Percentiles rank a stretch among this genome's conserved stretches.
These are phyloP conservation scores for Rhinatrema bivittatum DNA, from an alignment of 2,797 vertebrate genomes.

Conservation along the genomic window DNA sequence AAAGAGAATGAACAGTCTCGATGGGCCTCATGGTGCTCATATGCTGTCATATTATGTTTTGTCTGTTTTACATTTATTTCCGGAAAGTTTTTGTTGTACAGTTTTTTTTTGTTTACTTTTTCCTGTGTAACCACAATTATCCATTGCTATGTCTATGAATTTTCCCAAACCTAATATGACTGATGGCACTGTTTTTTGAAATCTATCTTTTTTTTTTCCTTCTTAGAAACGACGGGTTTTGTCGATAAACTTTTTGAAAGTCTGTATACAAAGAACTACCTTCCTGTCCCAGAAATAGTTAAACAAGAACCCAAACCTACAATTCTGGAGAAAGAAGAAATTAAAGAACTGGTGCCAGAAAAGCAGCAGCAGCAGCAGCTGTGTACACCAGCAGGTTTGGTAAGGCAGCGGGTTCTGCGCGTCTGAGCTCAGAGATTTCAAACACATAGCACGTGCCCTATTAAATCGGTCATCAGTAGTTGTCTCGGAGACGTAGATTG, in stretches of 20 bases:
- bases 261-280: conserved; percentile 88
- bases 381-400: background rate
- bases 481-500: too few species aligned
- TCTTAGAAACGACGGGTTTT: conserved; percentile 89
- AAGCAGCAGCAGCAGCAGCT: background rate
- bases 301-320: conserved; percentile 75
- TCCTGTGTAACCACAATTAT: background rate
- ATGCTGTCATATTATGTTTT: too few species aligned
- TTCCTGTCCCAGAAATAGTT: conserved; percentile 68
- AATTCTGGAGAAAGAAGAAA: conserved; percentile 69
- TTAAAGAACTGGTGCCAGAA: conserved; percentile 64
- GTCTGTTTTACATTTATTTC: too few species aligned
- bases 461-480: too few species aligned
- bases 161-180: background rate
- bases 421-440: too few species aligned
- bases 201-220: conserved; percentile 19
- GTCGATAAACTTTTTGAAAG: conserved; percentile 97
- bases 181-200: background rate
- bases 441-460: too few species aligned
- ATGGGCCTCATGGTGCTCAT: too few species aligned
- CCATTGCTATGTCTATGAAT: too few species aligned
- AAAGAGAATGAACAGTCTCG: too few species aligned
- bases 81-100: too few species aligned
- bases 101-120: background rate
- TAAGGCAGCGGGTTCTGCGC: too few species aligned